These are phyloP conservation scores for Phoxinus phoxinus DNA, from an alignment of 2,113 vertebrate genomes.

Conservation along the genomic window DNA sequence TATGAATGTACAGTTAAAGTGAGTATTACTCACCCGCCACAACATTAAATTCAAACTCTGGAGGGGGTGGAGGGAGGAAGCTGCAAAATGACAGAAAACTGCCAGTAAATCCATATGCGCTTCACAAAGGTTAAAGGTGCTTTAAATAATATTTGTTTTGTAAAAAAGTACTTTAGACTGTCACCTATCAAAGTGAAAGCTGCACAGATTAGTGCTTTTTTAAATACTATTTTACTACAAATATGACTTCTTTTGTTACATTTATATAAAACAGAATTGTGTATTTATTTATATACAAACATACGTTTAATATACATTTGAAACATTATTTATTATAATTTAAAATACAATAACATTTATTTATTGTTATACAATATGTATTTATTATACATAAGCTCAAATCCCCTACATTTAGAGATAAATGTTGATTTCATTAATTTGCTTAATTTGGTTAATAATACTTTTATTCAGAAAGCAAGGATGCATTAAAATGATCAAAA, in stretches of 20 bases:
- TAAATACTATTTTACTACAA: not conserved
- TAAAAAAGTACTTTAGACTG: not conserved
- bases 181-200: not conserved
- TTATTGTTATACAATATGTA: not conserved
- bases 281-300: not conserved
- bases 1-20: not conserved
- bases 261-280: not conserved
- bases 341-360: not conserved
- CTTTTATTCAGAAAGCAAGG: not conserved
- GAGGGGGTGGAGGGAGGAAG: constrained; percentile 20
- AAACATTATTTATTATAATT: not conserved
- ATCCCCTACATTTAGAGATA: not conserved
- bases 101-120: not conserved
- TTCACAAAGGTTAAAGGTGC: not conserved
- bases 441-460: not conserved
- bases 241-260: not conserved
- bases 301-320: not conserved
- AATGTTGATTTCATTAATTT: not conserved
- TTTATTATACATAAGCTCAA: not conserved
- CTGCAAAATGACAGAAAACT: constrained; percentile 19
- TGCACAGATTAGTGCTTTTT: not conserved
- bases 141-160: not conserved
- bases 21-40: not conserved
- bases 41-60: not conserved
- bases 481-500: not conserved